Evolutionary conservation across 2,797 vertebrate species (phyloP), one percentile per base, ranked within the genome.

Genomic region (Chloroceryle amazona): DNA sequence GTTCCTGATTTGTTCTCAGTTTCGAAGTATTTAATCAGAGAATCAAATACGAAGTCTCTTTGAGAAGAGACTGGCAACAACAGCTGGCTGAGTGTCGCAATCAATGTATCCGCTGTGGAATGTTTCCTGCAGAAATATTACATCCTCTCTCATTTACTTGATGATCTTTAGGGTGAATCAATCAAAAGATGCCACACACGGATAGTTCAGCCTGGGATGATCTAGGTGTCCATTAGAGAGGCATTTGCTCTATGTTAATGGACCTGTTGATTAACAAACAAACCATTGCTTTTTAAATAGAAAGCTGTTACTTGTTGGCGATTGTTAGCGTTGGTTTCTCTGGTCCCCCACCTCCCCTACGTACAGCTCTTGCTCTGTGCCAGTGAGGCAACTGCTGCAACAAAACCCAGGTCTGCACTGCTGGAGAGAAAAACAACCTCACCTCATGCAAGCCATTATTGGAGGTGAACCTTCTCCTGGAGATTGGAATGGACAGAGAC

Each of bases 71-170:
- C 67, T 93, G 90, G 82, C 84, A 92, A 70, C 2, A 11, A 94
- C 94, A 95, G 80, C 90, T 90, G 89, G 85, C 86, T 95, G 94
- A 96, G 75, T 60, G 72, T 91, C 11, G 58, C 78, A 92, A 97
- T 97, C 95, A 85, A 90, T 96, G 95, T 63, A 95, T 87, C 82
- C 49, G 58, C 94, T 78, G 80, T 85, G 92, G 95, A 96, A 97
- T 55, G 74, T 76, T 97, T 97, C 95, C 95, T 96, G 95, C 80
- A 97, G 89, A 96, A 97, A 92, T 96, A 93, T 96, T 93, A 94
- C 93, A 96, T 96, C 97, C 92, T 96, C 75, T 75, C 86, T 97
- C 95, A 91, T 96, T 97, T 96, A 76, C 93, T 94, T 97, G 93
- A 95, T 95, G 95, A 89, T 95, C 89, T 94, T 90, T 71, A 83